Evolutionary conservation across 1,140 invertebrate genomes (phyloP).

Genomic region (Monomorium pharaonis): DNA sequence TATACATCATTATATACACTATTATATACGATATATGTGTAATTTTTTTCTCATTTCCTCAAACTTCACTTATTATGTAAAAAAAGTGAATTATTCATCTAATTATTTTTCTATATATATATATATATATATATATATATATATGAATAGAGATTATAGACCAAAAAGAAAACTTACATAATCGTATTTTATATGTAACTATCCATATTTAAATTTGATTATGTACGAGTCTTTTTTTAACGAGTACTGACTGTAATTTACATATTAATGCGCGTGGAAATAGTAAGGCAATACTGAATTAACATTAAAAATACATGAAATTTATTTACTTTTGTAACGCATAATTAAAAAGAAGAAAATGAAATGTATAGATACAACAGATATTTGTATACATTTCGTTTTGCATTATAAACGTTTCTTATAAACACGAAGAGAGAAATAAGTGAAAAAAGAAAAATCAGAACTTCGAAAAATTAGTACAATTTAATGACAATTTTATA

Average conservation of each 20-base stretch:
- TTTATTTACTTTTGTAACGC: conserved; percentile 57
- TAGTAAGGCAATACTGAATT: conserved; percentile 10
- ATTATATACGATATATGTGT: too few species aligned
- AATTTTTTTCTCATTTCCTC: too few species aligned
- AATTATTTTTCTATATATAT: too few species aligned
- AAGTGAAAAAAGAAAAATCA: background rate
- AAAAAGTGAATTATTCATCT: too few species aligned
- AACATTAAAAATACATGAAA: conserved; percentile 26
- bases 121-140: too few species aligned
- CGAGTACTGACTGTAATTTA: background rate
- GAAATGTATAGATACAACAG: conserved; percentile 30
- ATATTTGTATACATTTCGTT: conserved; percentile 60
- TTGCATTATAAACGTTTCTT: conserved; percentile 15
- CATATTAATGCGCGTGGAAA: background rate
- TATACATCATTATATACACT: too few species aligned
- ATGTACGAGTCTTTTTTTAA: too few species aligned
- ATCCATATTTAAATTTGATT: too few species aligned
- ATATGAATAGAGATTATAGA: too few species aligned
- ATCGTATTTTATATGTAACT: too few species aligned
- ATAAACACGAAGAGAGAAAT: background rate
- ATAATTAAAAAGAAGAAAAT: conserved; percentile 48
- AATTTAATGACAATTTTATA: conserved; percentile 58
- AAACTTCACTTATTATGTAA: too few species aligned
- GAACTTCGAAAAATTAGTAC: conserved; percentile 55
- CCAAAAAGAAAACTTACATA: too few species aligned